These are phyloP conservation scores for Aphis gossypii DNA, from an alignment of 1,140 invertebrate species.

Conservation along the genomic window DNA sequence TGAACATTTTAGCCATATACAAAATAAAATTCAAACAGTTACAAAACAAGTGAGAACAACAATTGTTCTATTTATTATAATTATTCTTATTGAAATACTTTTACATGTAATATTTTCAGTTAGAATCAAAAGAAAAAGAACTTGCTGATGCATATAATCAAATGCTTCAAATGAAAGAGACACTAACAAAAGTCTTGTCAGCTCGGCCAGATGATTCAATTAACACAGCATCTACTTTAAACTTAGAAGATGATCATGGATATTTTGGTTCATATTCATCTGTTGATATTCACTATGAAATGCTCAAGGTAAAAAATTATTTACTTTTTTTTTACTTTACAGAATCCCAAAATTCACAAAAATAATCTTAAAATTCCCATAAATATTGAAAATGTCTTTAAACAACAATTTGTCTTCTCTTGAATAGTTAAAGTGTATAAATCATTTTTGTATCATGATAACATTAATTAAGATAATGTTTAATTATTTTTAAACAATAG, in stretches of 20 bases:
- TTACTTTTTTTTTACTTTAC: neutral
- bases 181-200: constrained; percentile 67
- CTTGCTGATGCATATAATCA: constrained; percentile 71
- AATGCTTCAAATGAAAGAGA: constrained; percentile 71
- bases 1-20: constrained; percentile 71
- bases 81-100: neutral
- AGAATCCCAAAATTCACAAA: neutral
- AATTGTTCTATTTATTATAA: constrained; percentile 40
- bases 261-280: constrained; percentile 98
- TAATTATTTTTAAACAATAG: neutral
- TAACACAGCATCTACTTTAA: constrained; percentile 65
- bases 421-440: neutral
- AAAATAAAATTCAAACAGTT: constrained; percentile 68
- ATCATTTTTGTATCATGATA: neutral
- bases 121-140: constrained; percentile 67
- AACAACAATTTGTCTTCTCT: neutral
- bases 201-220: constrained; percentile 61
- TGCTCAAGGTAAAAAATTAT: constrained; percentile 74
- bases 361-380: neutral
- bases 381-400: neutral
- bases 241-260: constrained; percentile 66
- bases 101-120: constrained; percentile 62
- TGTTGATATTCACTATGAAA: constrained; percentile 97
- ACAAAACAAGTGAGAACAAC: constrained; percentile 63
- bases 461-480: neutral